Base-by-base conservation (phyloP, 2,888 invertebrate species). In the Papilio elwesi region DNA sequence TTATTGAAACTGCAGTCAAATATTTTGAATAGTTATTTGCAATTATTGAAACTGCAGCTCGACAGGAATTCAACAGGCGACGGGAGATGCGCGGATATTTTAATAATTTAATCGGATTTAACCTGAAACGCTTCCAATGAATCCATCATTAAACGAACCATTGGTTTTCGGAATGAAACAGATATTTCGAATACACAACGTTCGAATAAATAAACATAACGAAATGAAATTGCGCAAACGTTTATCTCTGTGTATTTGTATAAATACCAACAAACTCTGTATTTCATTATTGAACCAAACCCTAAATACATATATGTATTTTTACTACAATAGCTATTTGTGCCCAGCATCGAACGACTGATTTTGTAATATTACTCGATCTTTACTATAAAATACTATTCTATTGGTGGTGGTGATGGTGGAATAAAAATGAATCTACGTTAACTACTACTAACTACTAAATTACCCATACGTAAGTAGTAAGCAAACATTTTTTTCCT, bases 11-110 rank as follows among this genome's bases (percentile, higher is more conserved):
- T 91, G 92, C 91, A 88, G 43, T n/a, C 59, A 93, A 93, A 92
- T 93, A 90, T 92, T 93, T 93, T 93, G 93, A 92, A 93, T 93
- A 90, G 91, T 92, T 90, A 91, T 93, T 93, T 92, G 91, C 73
- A 73, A 73, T 73, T 69, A 73, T 73, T 69, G 73, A 73, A 73
- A 73, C 73, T 69, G 69, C 73, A 80, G 87, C 77, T 81, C 80
- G 80, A 71, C 78, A 71, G 92, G 92, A 91, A 93, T 93, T 89
- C 86, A 84, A 87, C 86, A 84, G 84, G 77, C 82, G 86, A 79
- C 79, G 80, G 82, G 81, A 82, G 85, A 84, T 82, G 77, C 83
- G 76, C 75, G 78, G 75, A 78, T 79, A 78, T 78, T 80, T 78
- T 76, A 77, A 73, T 73, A 76, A 75, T 73, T 62, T 62, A 59